A percentile compares a stretch with the other conserved stretches of the same genome.
Conservation (phyloP, 1,140 invertebrate genomes). For the Scaptomyza montana region DNA sequence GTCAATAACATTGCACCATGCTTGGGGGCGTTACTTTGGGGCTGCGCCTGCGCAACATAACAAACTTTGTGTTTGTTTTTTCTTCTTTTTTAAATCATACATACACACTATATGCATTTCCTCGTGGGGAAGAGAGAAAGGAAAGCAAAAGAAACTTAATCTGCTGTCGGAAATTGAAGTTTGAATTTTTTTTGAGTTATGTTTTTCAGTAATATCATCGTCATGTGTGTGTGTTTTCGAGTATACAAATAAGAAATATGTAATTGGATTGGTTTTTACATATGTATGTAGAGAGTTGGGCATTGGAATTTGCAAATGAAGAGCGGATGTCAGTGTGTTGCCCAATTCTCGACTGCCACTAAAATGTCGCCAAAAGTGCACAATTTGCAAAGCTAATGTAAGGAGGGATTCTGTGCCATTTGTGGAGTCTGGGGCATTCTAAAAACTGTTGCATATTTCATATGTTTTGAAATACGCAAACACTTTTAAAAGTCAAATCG, state of each 20-base stretch:
- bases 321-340: conserved; percentile 62
- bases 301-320: conserved; percentile 19
- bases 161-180: conserved; percentile 71
- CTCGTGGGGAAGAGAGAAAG: conserved; percentile 17
- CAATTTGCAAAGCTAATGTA: conserved; percentile 70
- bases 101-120: conserved; percentile 42
- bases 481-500: conserved; percentile 50
- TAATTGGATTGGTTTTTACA: conserved; percentile 15
- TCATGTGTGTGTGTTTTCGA: background rate
- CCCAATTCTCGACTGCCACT: conserved; percentile 57
- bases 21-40: conserved; percentile 63
- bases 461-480: conserved; percentile 21
- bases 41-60: conserved; percentile 79
- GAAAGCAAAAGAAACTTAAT: background rate
- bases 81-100: background rate
- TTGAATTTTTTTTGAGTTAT: conserved; percentile 63
- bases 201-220: conserved; percentile 18
- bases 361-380: conserved; percentile 71
- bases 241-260: conserved; percentile 19
- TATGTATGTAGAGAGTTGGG: background rate
- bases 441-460: conserved; percentile 72
- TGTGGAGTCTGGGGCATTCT: conserved; percentile 26
- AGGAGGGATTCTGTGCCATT: conserved; percentile 15
- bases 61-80: conserved; percentile 71
- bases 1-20: conserved; percentile 69